Conservation (phyloP, 2,888 invertebrate species). For the Hirtodrosophila duncani region DNA sequence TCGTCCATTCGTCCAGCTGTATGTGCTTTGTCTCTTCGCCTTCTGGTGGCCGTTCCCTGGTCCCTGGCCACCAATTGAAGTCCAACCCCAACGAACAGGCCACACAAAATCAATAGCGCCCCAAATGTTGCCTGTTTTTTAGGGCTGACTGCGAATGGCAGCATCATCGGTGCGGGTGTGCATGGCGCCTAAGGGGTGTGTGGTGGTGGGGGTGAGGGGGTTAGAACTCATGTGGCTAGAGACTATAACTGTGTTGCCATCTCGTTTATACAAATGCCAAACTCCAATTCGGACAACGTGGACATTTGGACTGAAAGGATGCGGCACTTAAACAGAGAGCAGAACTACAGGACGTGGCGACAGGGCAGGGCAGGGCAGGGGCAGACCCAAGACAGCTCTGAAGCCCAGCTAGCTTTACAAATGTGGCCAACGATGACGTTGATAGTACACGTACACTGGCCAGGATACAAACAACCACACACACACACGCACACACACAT, state of each 20-base stretch:
- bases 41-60: constrained; percentile 1
- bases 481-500: constrained; percentile 8
- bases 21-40: constrained; percentile 19
- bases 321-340: constrained; percentile 68
- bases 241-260: constrained; percentile 15
- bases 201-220: background rate
- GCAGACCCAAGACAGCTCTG: no score
- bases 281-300: constrained; percentile 19
- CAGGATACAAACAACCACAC: constrained; percentile 22
- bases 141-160: no score
- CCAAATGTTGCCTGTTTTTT: no score
- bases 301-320: constrained; percentile 43
- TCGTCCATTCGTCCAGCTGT: constrained; percentile 47
- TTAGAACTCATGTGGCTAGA: constrained; percentile 7
- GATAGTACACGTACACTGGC: constrained; percentile 56
- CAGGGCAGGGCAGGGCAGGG: no score
- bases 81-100: constrained; percentile 13
- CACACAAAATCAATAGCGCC: constrained; percentile 61
- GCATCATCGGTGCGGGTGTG: background rate
- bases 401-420: no score
- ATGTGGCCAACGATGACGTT: constrained; percentile 62
- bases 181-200: background rate
- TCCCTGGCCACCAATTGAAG: constrained; percentile 6
- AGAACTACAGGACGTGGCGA: no score
- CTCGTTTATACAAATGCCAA: constrained; percentile 12